phyloP scores from a whole-genome alignment of 1,140 invertebrate genomes.

The Neoseiulus cucumeris region DNA sequence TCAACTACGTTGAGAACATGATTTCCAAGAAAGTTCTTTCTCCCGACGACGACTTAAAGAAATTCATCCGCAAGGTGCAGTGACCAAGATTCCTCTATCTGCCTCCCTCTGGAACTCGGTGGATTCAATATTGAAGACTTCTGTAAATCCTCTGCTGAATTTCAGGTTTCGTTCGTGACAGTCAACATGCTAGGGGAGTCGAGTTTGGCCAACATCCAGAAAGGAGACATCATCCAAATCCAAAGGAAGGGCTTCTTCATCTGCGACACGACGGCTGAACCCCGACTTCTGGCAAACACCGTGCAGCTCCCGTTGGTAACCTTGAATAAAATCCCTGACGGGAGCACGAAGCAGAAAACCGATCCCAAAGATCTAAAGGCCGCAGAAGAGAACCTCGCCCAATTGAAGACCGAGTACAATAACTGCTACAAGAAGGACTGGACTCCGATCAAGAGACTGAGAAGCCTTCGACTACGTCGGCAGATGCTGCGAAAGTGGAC shows the following conservation, averaged over 20 bases:
- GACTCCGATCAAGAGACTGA: slow-evolving; percentile 9
- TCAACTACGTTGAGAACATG: slow-evolving; percentile 86
- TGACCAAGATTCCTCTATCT: too few relatives aligned
- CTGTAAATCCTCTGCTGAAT: too few relatives aligned
- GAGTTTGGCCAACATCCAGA: slow-evolving; percentile 54
- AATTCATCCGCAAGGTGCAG: slow-evolving; percentile 55
- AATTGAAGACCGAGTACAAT: slow-evolving; percentile 44
- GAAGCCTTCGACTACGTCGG: slow-evolving; percentile 22
- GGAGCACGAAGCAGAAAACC: slow-evolving; percentile 26
- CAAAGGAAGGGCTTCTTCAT: slow-evolving; percentile 87
- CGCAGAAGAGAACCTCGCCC: slow-evolving; percentile 39
- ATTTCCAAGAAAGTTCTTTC: slow-evolving; percentile 76
- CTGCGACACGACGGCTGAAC: slow-evolving; percentile 51
- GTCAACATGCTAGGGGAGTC: slow-evolving; percentile 70
- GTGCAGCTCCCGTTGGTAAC: slow-evolving; percentile 49
- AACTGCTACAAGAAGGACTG: not conserved
- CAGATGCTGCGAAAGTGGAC: slow-evolving; percentile 13
- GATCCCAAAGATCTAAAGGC: slow-evolving; percentile 30
- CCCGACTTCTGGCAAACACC: slow-evolving; percentile 32
- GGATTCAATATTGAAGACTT: too few relatives aligned
- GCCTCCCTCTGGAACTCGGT: too few relatives aligned
- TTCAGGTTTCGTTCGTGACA: slow-evolving; percentile 35
- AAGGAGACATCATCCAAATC: slow-evolving; percentile 88
- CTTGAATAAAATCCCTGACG: slow-evolving; percentile 80
- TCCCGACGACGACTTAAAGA: slow-evolving; percentile 94